Percentiles rank a stretch among this genome's conserved stretches.
Evolutionary conservation across 2,888 invertebrate species (phyloP).

Genomic region (Lamproptera curius): DNA sequence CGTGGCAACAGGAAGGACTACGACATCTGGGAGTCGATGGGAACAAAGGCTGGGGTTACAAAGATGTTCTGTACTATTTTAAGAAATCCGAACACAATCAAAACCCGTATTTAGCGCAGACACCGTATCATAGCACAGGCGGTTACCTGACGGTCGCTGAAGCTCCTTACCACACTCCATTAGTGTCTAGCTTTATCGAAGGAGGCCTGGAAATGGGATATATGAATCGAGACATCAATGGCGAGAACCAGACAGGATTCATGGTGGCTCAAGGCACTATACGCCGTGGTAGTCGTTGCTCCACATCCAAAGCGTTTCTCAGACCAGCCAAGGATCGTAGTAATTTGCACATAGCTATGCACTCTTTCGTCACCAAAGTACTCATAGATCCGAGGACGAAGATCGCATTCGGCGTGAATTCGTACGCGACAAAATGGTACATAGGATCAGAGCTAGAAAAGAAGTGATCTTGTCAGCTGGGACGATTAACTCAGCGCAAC

Average conservation of each 20-base stretch:
- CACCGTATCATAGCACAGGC: conserved; percentile 88
- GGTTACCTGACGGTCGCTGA: conserved; percentile 91
- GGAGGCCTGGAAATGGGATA: conserved; percentile 92
- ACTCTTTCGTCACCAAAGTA: conserved; percentile 87
- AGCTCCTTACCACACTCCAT: conserved; percentile 91
- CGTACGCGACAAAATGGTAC: conserved; percentile 83
- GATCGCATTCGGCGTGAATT: conserved; percentile 89
- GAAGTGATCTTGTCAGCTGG: conserved; percentile 95
- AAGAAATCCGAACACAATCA: conserved; percentile 95
- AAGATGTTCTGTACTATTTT: conserved; percentile 89
- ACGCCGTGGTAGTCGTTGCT: conserved; percentile 89
- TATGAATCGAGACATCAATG: conserved; percentile 91
- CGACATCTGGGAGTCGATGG: conserved; percentile 91
- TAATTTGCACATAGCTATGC: conserved; percentile 92
- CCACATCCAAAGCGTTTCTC: conserved; percentile 92
- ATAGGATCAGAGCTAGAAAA: conserved; percentile 86
- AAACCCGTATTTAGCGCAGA: conserved; percentile 89
- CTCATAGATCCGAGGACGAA: conserved; percentile 85
- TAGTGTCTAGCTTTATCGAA: conserved; percentile 89
- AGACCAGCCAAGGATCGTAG: conserved; percentile 86
- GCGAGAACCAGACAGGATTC: conserved; percentile 91
- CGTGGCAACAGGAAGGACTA: conserved; percentile 94
- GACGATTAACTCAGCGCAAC: conserved; percentile 94
- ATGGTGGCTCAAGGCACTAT: conserved; percentile 92
- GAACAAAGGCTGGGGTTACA: conserved; percentile 92